Base-by-base conservation (phyloP, 2,888 invertebrate species). In the Aphidius colemani region DNA sequence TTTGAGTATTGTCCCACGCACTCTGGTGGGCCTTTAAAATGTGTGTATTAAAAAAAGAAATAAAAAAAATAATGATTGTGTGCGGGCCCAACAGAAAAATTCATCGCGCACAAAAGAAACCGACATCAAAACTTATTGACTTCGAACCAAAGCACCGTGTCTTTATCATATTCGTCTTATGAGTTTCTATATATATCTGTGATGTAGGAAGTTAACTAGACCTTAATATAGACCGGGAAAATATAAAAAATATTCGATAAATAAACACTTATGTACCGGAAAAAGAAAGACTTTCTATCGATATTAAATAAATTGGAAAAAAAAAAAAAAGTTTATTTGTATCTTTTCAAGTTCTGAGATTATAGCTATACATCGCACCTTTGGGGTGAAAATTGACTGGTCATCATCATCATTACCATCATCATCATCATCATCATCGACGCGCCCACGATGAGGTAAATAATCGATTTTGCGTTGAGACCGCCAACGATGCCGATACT, bases 161-260 rank as follows among this genome's bases (percentile, higher is more conserved):
- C 59, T 64, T 64, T 49, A 59, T 63, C 55, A 63, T 41, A 59
- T 48, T 58, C 41, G 44, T 51, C 9, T 44, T 10, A n/a, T 18
- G 13, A 18, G 13, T 18, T 18, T 18, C 13, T 18, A 18, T 18
- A 18, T 46, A n/a, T 10, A 9, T n/a, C n/a, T n/a, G n/a, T n/a
- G n/a, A n/a, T 10, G 7, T 43, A 50, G 13, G 18, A 13, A 61
- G 64, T 71, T 74, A 76, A 75, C 75, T 74, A 77, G 76, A 75
- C 72, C 72, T 76, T 75, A 73, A 75, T 75, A 72, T 71, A 67
- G 59, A 50, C 67, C 63, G 66, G 66, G 13, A 18, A 18, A 30
- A 30, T 5, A 30, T 5, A 30, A 30, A 30, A 3, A 30, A 30
- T 5, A 30, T 30, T 30, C 30, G 1, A 30, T 30, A 30, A 1